Conservation (phyloP, 2,888 invertebrate species). For the Campoplex nolae region DNA sequence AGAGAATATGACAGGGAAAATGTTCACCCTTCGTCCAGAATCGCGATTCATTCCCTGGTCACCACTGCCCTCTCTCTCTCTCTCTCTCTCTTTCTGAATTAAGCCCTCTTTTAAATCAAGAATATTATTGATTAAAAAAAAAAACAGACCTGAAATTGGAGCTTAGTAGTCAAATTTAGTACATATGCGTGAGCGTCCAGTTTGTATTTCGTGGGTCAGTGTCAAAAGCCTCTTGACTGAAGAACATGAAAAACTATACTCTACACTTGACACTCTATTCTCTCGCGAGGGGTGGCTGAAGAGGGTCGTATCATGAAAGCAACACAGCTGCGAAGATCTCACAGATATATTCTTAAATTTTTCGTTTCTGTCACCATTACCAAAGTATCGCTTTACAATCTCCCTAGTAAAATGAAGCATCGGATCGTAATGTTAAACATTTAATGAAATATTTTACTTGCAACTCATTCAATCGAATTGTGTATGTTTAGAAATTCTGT, state of each 20-base stretch:
- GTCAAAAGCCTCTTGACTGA: constrained; percentile 63
- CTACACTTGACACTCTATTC: constrained; percentile 56
- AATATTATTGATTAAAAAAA: constrained; percentile 39
- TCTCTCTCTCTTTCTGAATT: background rate
- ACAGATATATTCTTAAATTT: constrained; percentile 58
- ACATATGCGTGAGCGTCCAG: constrained; percentile 4
- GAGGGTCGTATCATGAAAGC: constrained; percentile 49
- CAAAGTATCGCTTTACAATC: constrained; percentile 50
- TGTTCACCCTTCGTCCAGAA: constrained; percentile 30
- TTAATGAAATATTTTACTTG: background rate
- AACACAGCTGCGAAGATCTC: constrained; percentile 59
- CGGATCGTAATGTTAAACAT: background rate
- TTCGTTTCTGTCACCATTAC: constrained; percentile 23
- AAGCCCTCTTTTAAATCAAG: constrained; percentile 5
- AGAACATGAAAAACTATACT: constrained; percentile 56
- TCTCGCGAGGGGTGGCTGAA: constrained; percentile 46
- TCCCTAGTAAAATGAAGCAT: background rate
- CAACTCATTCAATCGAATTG: background rate
- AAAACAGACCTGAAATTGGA: constrained; percentile 21
- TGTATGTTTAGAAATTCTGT: constrained; percentile 16
- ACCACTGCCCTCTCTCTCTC: background rate
- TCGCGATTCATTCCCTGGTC: constrained; percentile 22
- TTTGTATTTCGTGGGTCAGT: constrained; percentile 43
- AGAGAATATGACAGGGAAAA: constrained; percentile 14
- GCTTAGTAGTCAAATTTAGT: background rate